Base-by-base conservation (phyloP, 2,888 invertebrate genomes). In the Rhamphomyia laevipes region DNA sequence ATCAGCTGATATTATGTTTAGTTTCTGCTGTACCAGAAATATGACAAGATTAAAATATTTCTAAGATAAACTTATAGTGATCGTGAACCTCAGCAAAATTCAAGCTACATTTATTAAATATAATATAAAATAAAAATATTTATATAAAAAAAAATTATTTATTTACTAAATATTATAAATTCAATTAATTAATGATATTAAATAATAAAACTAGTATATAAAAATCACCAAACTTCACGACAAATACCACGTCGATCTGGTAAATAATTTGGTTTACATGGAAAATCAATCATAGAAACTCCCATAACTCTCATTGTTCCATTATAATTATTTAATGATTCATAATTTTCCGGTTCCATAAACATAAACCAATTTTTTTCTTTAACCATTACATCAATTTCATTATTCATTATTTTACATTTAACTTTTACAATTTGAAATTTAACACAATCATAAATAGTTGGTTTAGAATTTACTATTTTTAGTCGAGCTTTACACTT, bases 231-330 rank as follows among this genome's bases (percentile, higher is more conserved):
- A 16, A 67, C 61, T 52, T 64, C 64, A 41, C 67, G 63, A 49
- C 67, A 67, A 46, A 63, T 63, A 10, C 67, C 67, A 10, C 63
- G 62, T 40, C 60, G 59, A 50, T 67, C 67, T 46, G 67, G 67
- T 49, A 67, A 52, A 37, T 63, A 67, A 38, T 65, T 65, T 1
- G 67, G 64, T 50, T 65, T 64, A 48, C 67, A 67, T 38, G 67
- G 67, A 42, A 67, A 66, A 51, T 67, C 67, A 51, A 67, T 66
- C 63, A 68, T 62, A 45, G 66, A 64, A 10, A 67, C 64, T 41
- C n/a, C n/a, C n/a, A n/a, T 35, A 5, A n/a, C 4, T 35, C 13
- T n/a, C 13, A n/a, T 5, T 35, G 35, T 35, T 7, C n/a, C n/a
- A n/a, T 35, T 35, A 35, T 27, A 21, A 21, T 4, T 27, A 27